These are phyloP conservation scores for Macrotis lagotis DNA, from an alignment of 2,113 vertebrate species.

Conservation along the genomic window DNA sequence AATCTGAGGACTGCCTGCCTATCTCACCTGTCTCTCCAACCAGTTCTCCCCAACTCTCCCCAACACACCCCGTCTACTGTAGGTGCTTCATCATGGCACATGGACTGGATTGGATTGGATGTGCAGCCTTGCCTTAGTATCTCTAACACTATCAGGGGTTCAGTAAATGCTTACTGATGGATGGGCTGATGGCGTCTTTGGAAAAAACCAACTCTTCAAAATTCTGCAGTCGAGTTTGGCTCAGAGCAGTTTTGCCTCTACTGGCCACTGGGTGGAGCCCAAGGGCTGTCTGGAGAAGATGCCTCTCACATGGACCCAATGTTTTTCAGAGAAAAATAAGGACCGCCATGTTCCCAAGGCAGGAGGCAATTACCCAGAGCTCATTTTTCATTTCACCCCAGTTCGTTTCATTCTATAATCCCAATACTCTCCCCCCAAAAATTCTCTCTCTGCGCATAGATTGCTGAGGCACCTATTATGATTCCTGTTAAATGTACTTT, in stretches of 20 bases:
- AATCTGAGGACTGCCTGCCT: neutral
- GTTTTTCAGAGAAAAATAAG: conserved; percentile 4
- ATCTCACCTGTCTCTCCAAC: neutral
- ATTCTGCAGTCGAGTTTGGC: neutral
- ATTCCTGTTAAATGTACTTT: neutral
- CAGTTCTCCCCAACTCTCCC: neutral
- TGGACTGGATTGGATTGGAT: neutral
- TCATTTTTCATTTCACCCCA: conserved; percentile 2
- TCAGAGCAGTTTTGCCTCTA: neutral
- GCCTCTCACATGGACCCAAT: neutral
- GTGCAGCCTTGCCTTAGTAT: neutral
- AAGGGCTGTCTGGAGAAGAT: neutral
- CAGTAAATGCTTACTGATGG: neutral
- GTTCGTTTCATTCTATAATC: conserved; percentile 1
- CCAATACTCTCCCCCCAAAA: neutral
- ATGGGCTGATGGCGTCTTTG: neutral
- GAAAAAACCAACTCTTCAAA: neutral
- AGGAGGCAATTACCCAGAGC: neutral
- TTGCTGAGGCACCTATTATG: neutral
- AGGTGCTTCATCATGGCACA: neutral
- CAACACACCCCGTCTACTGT: neutral
- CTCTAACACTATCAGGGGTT: neutral
- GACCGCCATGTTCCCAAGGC: neutral
- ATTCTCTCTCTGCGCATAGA: neutral
- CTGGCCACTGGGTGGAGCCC: neutral